Evolutionary conservation across 2,797 vertebrate genomes (phyloP).

Genomic region (Amazona ochrocephala): DNA sequence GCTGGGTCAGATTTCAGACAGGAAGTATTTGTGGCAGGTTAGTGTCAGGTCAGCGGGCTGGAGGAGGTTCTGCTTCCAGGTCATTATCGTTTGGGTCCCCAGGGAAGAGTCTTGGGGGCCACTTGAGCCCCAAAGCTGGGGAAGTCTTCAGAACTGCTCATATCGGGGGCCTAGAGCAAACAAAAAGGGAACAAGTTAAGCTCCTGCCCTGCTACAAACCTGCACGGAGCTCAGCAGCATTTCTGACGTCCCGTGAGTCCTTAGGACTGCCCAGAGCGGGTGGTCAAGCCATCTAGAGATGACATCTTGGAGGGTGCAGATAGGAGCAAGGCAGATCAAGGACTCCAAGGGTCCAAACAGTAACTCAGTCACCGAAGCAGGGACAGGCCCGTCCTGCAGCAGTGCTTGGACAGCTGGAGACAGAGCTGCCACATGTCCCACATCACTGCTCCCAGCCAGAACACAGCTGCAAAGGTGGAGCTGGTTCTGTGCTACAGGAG

Average conservation of each 20-base stretch:
- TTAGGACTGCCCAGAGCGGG: background rate
- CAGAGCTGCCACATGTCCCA: background rate
- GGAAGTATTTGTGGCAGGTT: slow-evolving; percentile 65
- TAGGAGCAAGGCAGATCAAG: background rate
- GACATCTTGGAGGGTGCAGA: background rate
- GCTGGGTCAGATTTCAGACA: slow-evolving; percentile 73
- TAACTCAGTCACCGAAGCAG: accelerated
- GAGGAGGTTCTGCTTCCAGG: slow-evolving; percentile 71
- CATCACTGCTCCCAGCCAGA: background rate
- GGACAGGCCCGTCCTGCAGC: background rate
- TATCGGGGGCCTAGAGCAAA: slow-evolving; percentile 90
- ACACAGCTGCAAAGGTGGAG: background rate
- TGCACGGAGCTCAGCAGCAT: background rate
- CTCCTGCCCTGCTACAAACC: background rate
- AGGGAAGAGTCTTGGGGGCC: slow-evolving; percentile 90
- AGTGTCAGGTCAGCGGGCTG: slow-evolving; percentile 76
- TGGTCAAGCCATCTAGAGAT: background rate
- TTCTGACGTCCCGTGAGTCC: background rate
- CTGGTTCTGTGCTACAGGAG: background rate
- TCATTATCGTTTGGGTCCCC: slow-evolving; percentile 99
- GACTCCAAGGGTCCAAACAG: background rate
- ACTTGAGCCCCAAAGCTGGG: slow-evolving; percentile 98
- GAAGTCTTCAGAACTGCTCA: slow-evolving; percentile 99
- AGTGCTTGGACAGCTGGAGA: background rate
- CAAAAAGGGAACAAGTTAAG: slow-evolving; percentile 61